Conservation (phyloP, 2,113 vertebrate genomes). For the Ammodytes marinus region DNA sequence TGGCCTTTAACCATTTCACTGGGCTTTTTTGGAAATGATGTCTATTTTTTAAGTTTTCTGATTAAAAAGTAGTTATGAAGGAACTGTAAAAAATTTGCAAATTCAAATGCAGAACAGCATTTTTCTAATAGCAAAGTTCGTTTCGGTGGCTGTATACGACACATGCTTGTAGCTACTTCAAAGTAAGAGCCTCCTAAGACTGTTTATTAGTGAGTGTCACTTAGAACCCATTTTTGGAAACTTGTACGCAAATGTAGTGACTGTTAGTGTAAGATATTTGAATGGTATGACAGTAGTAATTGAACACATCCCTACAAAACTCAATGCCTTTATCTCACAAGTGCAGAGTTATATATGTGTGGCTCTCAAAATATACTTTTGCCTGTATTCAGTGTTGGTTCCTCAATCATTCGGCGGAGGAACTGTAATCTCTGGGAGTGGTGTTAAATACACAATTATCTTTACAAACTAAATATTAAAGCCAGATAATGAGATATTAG, state of each 20-base stretch:
- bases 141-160: background rate
- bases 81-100: background rate
- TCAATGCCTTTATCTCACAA: background rate
- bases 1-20: background rate
- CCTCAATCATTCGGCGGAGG: background rate
- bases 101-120: background rate
- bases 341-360: background rate
- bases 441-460: background rate
- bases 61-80: background rate
- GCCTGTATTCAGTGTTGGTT: background rate
- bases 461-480: background rate
- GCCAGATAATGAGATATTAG: background rate
- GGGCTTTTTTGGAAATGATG: background rate
- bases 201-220: background rate
- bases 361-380: background rate
- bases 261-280: background rate
- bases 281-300: background rate
- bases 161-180: background rate
- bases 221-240: background rate
- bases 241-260: background rate
- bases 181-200: background rate
- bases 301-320: background rate
- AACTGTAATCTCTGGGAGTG: background rate
- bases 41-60: too few relatives aligned
- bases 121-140: background rate